Percentiles rank a stretch among this genome's conserved stretches.
phyloP scores from a whole-genome alignment of 2,113 vertebrate genomes.

The Odontophorus gujanensis region DNA sequence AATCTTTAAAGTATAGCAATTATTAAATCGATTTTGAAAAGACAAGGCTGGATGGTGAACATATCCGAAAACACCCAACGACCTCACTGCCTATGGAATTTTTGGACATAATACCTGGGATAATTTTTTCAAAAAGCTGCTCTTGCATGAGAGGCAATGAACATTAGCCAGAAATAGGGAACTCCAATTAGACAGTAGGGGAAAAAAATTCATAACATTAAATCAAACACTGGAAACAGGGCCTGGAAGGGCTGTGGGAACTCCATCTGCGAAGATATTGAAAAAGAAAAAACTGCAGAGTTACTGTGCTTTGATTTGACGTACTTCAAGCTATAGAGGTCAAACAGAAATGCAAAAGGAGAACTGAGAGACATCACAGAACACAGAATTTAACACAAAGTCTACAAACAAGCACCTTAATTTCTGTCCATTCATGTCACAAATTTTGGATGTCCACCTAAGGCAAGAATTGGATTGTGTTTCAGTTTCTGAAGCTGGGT shows the following conservation, averaged over 20 bases:
- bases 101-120: background rate
- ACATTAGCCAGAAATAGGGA: background rate
- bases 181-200: background rate
- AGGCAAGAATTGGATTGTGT: background rate
- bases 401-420: background rate
- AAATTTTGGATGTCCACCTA: background rate
- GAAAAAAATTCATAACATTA: fast-evolving
- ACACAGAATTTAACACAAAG: background rate
- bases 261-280: background rate
- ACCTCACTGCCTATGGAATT: background rate
- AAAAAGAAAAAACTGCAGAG: background rate
- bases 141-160: background rate
- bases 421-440: background rate
- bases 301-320: background rate
- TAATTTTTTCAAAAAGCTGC: too few relatives aligned
- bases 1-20: background rate
- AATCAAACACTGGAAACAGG: background rate
- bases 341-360: background rate
- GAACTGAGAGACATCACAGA: background rate
- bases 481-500: background rate
- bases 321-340: fast-evolving
- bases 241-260: background rate
- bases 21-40: background rate
- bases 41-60: background rate
- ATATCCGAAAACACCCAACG: background rate